phyloP scores from a whole-genome alignment of 2,797 vertebrate species.

The Hylomyscus alleni region DNA sequence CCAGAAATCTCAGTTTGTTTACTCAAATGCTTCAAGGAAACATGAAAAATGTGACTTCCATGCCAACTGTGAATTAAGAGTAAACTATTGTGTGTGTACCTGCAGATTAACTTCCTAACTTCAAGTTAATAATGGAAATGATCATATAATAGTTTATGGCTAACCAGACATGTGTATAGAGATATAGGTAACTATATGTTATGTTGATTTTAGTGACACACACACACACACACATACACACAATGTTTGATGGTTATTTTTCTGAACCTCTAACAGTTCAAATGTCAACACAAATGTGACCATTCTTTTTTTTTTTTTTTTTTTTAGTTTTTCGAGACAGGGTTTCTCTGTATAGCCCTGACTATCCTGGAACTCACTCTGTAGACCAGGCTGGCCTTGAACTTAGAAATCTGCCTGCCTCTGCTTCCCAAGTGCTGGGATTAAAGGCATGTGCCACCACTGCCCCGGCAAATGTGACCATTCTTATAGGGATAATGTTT shows the following conservation, averaged over 20 bases:
- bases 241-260: not conserved
- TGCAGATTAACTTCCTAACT: not conserved
- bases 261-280: not conserved
- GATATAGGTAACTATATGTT: not conserved
- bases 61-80: conserved; percentile 2
- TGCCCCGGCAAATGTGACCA: not conserved
- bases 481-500: not conserved
- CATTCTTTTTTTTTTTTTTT: too few species aligned
- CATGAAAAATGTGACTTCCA: not conserved
- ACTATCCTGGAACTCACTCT: too few species aligned
- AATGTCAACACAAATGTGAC: not conserved
- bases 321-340: too few species aligned
- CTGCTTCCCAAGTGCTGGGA: too few species aligned
- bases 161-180: not conserved
- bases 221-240: too few species aligned
- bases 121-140: conserved; percentile 24
- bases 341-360: too few species aligned
- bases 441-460: too few species aligned
- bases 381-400: too few species aligned
- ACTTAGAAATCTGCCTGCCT: too few species aligned
- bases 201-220: not conserved
- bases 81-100: not conserved
- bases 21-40: not conserved
- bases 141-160: not conserved
- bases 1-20: not conserved